phyloP scores from a whole-genome alignment of 2,888 invertebrate genomes.

The Macaria notata region DNA sequence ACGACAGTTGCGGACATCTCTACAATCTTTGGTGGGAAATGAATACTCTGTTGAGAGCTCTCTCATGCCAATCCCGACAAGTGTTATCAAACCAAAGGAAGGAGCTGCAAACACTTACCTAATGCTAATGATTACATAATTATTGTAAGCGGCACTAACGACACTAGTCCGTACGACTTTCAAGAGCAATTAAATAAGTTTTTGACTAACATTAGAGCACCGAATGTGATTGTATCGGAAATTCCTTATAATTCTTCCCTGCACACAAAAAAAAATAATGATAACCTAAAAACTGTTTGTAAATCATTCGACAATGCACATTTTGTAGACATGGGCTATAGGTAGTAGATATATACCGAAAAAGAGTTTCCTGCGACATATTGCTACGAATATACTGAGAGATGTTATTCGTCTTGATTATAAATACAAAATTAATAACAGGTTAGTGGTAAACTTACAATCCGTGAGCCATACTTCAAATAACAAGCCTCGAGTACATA shows the following conservation, averaged over 20 bases:
- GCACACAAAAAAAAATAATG: background rate
- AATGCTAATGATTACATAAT: background rate
- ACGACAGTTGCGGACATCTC: background rate
- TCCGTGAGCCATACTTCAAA: no score
- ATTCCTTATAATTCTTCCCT: background rate
- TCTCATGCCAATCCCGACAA: background rate
- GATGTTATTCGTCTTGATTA: slow-evolving; percentile 3
- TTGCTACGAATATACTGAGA: slow-evolving; percentile 1
- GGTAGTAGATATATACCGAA: no score
- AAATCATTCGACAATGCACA: background rate
- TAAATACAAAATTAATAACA: background rate
- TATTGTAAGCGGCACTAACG: slow-evolving; percentile 1
- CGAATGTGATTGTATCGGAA: background rate
- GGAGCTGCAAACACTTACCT: background rate
- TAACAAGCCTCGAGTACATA: no score
- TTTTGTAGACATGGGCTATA: no score
- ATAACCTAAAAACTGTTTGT: background rate
- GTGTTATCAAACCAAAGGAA: background rate
- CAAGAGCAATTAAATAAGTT: background rate
- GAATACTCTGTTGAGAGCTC: background rate
- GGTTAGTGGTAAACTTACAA: no score
- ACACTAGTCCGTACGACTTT: slow-evolving; percentile 1
- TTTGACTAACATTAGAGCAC: background rate
- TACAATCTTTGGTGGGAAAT: background rate
- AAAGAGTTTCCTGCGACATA: background rate